phyloP scores from a whole-genome alignment of 2,113 vertebrate species.

The Pollachius pollachius region DNA sequence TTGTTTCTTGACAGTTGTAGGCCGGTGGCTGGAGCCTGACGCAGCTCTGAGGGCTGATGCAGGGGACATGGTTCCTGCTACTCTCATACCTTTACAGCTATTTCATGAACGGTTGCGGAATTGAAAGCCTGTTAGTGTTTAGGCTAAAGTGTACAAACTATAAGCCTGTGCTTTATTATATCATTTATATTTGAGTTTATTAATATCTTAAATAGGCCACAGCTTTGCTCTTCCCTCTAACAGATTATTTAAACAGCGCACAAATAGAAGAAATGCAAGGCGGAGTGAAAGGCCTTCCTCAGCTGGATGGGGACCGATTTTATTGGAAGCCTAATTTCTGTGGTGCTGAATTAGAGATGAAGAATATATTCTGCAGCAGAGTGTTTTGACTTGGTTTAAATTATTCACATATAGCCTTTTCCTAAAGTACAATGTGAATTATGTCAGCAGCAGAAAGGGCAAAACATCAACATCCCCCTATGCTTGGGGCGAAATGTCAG shows the following conservation, averaged over 20 bases:
- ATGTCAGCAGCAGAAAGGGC: constrained; percentile 27
- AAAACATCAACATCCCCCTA: constrained; percentile 29
- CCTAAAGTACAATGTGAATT: constrained; percentile 25
- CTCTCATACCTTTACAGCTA: too few species aligned
- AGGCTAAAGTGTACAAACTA: not conserved
- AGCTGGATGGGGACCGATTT: not conserved
- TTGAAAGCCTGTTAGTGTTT: not conserved
- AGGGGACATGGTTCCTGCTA: too few species aligned
- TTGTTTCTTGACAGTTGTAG: too few species aligned
- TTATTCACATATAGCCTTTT: constrained; percentile 44
- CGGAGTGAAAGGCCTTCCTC: too few species aligned
- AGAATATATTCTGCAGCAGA: constrained; percentile 8
- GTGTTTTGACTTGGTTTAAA: constrained; percentile 36
- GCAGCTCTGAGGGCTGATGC: too few species aligned
- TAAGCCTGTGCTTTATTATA: not conserved
- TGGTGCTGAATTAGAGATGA: constrained; percentile 18
- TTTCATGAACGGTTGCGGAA: too few species aligned
- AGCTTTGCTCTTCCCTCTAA: not conserved
- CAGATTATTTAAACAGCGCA: constrained; percentile 4
- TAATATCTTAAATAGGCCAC: not conserved
- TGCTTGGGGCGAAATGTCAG: constrained; percentile 32
- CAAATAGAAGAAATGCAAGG: not conserved
- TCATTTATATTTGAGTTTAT: not conserved
- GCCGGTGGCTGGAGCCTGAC: too few species aligned
- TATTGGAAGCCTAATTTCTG: constrained; percentile 2